phyloP scores from a whole-genome alignment of 2,888 invertebrate species.

The Drosophila atripex region DNA sequence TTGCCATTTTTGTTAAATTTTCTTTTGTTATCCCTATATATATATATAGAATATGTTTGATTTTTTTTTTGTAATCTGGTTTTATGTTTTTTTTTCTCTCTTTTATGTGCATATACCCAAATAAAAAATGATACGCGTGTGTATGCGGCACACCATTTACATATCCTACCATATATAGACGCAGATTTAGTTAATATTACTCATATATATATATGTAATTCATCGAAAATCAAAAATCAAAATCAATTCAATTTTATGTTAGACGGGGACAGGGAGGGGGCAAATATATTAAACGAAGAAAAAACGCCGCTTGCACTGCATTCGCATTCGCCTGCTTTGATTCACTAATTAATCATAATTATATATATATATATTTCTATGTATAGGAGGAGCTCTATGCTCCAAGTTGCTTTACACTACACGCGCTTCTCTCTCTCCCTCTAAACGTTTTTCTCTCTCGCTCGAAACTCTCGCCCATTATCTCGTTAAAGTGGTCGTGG shows the following conservation, averaged over 20 bases:
- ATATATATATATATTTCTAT: slow-evolving; percentile 38
- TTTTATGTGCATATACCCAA: too few species aligned
- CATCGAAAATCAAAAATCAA: slow-evolving; percentile 45
- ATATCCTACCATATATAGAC: slow-evolving; percentile 44
- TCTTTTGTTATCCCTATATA: slow-evolving; percentile 21
- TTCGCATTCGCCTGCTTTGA: slow-evolving; percentile 61
- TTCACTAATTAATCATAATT: slow-evolving; percentile 57
- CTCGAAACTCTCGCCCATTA: slow-evolving; percentile 4
- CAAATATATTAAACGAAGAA: slow-evolving; percentile 43
- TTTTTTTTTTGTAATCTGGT: slow-evolving; percentile 15
- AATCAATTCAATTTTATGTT: slow-evolving; percentile 55
- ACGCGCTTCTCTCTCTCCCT: slow-evolving; percentile 22
- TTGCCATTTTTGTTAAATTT: slow-evolving; percentile 34
- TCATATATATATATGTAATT: slow-evolving; percentile 46
- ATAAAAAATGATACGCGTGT: slow-evolving; percentile 28
- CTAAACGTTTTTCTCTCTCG: slow-evolving; percentile 12
- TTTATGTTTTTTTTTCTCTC: slow-evolving; percentile 4
- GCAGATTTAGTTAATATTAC: slow-evolving; percentile 37
- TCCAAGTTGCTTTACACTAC: slow-evolving; percentile 48
- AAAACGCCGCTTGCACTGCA: slow-evolving; percentile 65
- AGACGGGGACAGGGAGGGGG: slow-evolving; percentile 14
- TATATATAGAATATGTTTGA: slow-evolving; percentile 34
- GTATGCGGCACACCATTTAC: slow-evolving; percentile 20
- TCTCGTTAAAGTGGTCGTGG: slow-evolving; percentile 35
- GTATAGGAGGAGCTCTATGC: slow-evolving; percentile 39